Conservation (phyloP, 2,113 vertebrate genomes). For the Sander vitreus region DNA sequence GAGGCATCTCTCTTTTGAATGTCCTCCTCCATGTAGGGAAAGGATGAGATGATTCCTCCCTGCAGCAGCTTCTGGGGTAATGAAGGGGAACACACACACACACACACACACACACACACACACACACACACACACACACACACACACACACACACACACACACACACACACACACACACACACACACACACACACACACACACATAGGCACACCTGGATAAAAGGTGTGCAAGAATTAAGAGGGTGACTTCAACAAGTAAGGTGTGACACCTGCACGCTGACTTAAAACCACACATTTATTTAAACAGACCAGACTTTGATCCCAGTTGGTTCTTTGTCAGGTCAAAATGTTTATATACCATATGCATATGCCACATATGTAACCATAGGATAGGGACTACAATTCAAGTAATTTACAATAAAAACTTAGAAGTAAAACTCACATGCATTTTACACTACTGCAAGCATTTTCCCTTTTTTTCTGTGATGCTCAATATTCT, state of each 20-base stretch:
- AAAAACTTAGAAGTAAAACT: too few relatives aligned
- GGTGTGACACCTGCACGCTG: background rate
- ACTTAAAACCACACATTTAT: background rate
- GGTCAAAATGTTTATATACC: background rate
- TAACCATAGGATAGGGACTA: background rate
- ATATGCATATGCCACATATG: background rate
- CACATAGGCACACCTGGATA: background rate
- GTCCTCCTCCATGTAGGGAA: constrained; percentile 27
- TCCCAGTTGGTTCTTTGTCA: background rate
- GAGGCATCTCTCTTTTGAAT: constrained; percentile 60
- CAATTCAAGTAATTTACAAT: background rate
- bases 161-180: background rate
- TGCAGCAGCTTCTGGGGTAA: constrained; percentile 52
- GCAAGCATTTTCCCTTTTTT: too few relatives aligned
- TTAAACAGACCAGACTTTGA: background rate
- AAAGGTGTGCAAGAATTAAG: background rate
- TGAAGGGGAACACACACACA: constrained; percentile 25
- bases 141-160: background rate
- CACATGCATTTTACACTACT: too few relatives aligned
- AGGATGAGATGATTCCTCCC: constrained; percentile 45
- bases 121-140: background rate
- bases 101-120: background rate
- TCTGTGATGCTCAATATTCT: background rate
- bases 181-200: background rate
- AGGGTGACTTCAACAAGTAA: too few relatives aligned